Conservation (phyloP, 2,113 vertebrate genomes). For the Saccopteryx bilineata region DNA sequence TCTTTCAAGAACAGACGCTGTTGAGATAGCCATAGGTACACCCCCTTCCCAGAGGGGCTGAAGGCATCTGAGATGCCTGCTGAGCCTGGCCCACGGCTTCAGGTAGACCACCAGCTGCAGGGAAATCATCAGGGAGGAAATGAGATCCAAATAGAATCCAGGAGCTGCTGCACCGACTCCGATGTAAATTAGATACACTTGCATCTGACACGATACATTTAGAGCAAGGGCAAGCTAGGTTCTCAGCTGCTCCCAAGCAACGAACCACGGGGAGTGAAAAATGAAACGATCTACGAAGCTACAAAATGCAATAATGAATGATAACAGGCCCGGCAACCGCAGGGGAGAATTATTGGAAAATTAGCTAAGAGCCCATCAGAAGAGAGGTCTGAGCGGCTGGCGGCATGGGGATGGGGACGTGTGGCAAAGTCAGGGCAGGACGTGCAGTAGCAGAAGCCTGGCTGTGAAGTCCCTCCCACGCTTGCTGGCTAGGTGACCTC, state of each 20-base stretch:
- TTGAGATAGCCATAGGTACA: no score
- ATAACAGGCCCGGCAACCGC: slow-evolving; percentile 30
- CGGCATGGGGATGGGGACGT: accelerated
- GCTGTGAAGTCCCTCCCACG: background rate
- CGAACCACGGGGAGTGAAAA: background rate
- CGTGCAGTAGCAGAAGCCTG: background rate
- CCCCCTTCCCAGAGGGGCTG: accelerated
- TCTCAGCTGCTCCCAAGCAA: slow-evolving; percentile 51
- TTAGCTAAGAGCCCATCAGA: slow-evolving; percentile 45
- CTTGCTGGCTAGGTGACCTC: background rate
- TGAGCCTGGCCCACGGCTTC: background rate
- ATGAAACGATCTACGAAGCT: slow-evolving; percentile 55
- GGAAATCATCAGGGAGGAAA: slow-evolving; percentile 39
- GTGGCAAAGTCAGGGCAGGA: background rate
- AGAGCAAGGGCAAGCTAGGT: background rate
- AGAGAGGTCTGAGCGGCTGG: background rate
- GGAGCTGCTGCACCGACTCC: background rate
- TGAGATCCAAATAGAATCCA: slow-evolving; percentile 26
- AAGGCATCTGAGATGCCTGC: accelerated
- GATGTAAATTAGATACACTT: slow-evolving; percentile 63
- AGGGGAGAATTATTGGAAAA: slow-evolving; percentile 48
- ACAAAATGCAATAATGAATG: slow-evolving; percentile 51
- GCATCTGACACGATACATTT: slow-evolving; percentile 50
- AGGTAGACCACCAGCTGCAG: background rate
- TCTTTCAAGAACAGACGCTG: background rate